Percentiles rank a stretch among this genome's conserved stretches.
Evolutionary conservation across 2,888 invertebrate species (phyloP).

Genomic region (Caenorhabditis uteleia): DNA sequence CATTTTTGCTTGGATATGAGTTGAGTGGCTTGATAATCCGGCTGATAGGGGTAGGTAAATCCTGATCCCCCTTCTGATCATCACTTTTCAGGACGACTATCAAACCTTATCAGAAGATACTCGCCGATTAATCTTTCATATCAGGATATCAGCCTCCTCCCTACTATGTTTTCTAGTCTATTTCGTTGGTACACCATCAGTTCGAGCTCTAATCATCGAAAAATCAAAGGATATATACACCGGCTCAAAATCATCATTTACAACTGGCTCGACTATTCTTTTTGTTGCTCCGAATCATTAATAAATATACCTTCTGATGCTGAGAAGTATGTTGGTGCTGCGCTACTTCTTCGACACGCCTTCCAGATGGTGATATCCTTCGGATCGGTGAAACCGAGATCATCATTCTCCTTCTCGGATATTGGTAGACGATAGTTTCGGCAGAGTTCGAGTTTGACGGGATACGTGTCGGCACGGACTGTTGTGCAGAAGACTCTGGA

Average conservation of each 20-base stretch:
- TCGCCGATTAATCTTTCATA: conserved; percentile 14
- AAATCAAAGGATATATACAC: too few relatives aligned
- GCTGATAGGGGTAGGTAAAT: conserved; percentile 8
- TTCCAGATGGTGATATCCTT: conserved; percentile 80
- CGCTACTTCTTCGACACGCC: conserved; percentile 90
- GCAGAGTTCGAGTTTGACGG: conserved; percentile 90
- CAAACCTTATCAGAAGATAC: conserved; percentile 6
- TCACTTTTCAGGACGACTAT: conserved; percentile 12
- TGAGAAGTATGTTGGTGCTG: conserved; percentile 92
- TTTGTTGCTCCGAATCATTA: too few relatives aligned
- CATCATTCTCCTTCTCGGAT: conserved; percentile 56
- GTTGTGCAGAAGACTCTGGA: conserved; percentile 81
- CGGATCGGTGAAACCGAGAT: conserved; percentile 62
- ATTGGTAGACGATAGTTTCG: conserved; percentile 80
- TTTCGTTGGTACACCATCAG: conserved; percentile 16
- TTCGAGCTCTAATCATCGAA: conserved; percentile 13
- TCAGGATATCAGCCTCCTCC: conserved; percentile 16
- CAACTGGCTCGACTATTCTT: too few relatives aligned
- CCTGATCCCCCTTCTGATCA: neutral
- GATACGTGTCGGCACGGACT: conserved; percentile 87
- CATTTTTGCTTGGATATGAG: conserved; percentile 17
- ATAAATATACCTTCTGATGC: conserved; percentile 62
- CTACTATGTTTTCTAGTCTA: conserved; percentile 16
- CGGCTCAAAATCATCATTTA: too few relatives aligned
- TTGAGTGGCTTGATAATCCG: conserved; percentile 16